A percentile compares a stretch with the other conserved stretches of the same genome.
Conservation (phyloP, 1,140 invertebrate species). For the Choristoneura fumiferana region DNA sequence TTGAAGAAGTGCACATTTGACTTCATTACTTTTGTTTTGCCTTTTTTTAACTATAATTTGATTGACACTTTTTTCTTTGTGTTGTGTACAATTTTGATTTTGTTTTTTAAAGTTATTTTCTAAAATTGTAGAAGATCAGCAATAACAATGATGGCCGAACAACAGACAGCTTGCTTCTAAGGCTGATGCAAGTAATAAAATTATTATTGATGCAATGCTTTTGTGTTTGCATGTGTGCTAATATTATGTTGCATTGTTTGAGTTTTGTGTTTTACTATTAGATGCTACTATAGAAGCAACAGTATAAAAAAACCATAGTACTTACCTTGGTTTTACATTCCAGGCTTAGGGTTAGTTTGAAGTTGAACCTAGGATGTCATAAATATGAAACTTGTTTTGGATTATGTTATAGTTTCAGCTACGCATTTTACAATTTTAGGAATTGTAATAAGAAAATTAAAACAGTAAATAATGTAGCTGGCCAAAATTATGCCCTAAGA, state of each 20-base stretch:
- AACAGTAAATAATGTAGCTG: too few species aligned
- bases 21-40: not conserved
- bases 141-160: conserved; percentile 59
- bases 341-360: too few species aligned
- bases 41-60: not conserved
- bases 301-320: too few species aligned
- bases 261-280: too few species aligned
- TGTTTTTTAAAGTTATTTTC: conserved; percentile 43
- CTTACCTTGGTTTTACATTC: too few species aligned
- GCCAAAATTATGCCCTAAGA: too few species aligned
- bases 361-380: too few species aligned
- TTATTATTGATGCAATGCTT: conserved; percentile 64
- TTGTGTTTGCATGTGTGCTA: conserved; percentile 53
- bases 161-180: conserved; percentile 61
- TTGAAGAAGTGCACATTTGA: not conserved
- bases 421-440: too few species aligned
- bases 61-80: not conserved
- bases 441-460: too few species aligned
- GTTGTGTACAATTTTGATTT: not conserved
- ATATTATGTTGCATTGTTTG: conserved; percentile 24
- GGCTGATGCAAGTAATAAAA: conserved; percentile 74
- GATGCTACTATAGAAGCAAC: too few species aligned
- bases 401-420: too few species aligned
- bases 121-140: conserved; percentile 74
- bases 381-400: too few species aligned